A percentile compares a stretch with the other conserved stretches of the same genome.
Conservation (phyloP, 92 coral and sea anemone species). For the Heliopora coerulea region DNA sequence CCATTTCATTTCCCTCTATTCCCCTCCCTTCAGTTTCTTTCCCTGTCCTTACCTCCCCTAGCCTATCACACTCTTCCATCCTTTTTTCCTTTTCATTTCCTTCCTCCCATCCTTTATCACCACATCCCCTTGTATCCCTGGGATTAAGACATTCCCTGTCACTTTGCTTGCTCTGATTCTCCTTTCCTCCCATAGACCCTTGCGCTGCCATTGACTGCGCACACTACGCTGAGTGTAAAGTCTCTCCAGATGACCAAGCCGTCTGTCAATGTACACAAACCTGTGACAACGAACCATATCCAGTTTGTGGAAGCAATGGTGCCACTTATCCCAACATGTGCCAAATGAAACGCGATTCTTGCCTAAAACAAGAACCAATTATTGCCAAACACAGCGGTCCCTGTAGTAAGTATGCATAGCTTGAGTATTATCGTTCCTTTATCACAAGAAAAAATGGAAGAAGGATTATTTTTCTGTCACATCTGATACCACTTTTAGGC, state of each 20-base stretch:
- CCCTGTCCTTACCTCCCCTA: too few relatives aligned
- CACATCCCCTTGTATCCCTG: too few relatives aligned
- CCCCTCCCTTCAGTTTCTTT: too few relatives aligned
- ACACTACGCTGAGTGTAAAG: constrained; percentile 78
- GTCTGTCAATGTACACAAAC: constrained; percentile 74
- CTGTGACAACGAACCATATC: constrained; percentile 24
- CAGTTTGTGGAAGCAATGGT: constrained; percentile 32
- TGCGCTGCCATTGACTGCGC: constrained; percentile 84
- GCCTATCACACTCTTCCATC: too few relatives aligned
- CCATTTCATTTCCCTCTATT: too few relatives aligned
- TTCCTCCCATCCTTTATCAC: too few relatives aligned
- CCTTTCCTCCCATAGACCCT: constrained; percentile 57
- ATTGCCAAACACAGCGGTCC: constrained; percentile 64
- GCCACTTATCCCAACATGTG: constrained; percentile 19
- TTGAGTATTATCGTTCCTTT: not conserved
- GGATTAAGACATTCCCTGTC: too few relatives aligned
- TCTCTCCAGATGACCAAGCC: constrained; percentile 75
- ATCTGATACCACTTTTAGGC: too few relatives aligned
- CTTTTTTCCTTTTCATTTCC: too few relatives aligned
- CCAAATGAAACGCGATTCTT: constrained; percentile 64
- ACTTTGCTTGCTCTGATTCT: too few relatives aligned
- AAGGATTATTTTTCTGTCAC: too few relatives aligned
- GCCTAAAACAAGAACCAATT: constrained; percentile 70
- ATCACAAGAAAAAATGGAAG: too few relatives aligned
- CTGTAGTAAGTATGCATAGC: constrained; percentile 68